Base-by-base conservation (phyloP, 35 echinoderm and acorn worm genomes). In the Apostichopus japonicus region DNA sequence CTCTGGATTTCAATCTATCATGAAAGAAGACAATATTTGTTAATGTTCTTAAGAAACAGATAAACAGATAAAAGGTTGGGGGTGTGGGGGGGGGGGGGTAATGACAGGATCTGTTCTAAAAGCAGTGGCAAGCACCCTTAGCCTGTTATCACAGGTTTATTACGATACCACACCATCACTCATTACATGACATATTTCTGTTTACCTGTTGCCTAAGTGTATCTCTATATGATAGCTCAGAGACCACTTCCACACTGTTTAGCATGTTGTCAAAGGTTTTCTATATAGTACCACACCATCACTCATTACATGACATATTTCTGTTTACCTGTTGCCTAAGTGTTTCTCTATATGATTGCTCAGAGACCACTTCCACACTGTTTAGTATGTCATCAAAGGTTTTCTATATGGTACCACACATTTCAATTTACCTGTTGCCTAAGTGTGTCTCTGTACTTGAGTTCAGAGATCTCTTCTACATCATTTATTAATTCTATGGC, bases 361-460 rank as follows among this genome's bases (percentile, higher is more conserved):
- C 17, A 17, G 9, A 9, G 72, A 21, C 24, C 24, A 76, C 17
- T 6, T 21, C 24, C 27, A 33, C 27, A 33, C 27, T 33, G 27
- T 33, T 95, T 58, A 94, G 96, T 56, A 93, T 33, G 27, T 33
- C 27, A 33, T 33, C 27, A 33, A 33, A 0, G 27, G 27, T 10
- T 79, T 33, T 33, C 27, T 33, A 33, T 59, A 13, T 7, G 5
- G 11, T 59, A 59, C 57, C 56, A 89, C 19, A 19, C 27, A 78
- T 21, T 51, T 44, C 3, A 24, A 77, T 84, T 91, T 51, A 99
- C 97, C 90, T 99, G 97, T 90, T 99, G 90, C 55, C 92, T 83
- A 1, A 99, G 76, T 15, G 95, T 99, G 55, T 99, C 97, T 72
- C 95, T 93, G 90, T 99, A 99, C 65, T 99, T 99, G 71, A 99